Conservation (phyloP, 2,888 invertebrate genomes). For the Ethmia dodecea region DNA sequence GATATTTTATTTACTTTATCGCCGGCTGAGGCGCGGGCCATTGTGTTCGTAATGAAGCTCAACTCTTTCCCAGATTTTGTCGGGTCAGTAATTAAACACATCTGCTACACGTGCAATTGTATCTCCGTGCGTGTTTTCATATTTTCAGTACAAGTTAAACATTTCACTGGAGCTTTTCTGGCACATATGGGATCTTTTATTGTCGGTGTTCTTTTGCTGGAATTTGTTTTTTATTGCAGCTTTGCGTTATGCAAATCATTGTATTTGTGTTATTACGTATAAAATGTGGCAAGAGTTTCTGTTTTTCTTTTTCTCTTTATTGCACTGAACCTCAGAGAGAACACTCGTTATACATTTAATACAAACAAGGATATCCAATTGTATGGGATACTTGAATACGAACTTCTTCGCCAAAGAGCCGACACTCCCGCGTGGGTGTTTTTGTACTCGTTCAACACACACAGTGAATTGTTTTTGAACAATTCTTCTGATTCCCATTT, state of each 20-base stretch:
- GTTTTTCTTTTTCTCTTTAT: too few relatives aligned
- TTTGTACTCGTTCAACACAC: conserved; percentile 35
- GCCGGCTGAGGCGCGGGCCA: conserved; percentile 39
- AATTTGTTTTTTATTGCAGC: too few relatives aligned
- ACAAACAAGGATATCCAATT: conserved; percentile 40
- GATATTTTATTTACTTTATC: conserved; percentile 71
- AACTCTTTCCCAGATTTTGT: conserved; percentile 62
- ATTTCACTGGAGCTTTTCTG: conserved; percentile 40
- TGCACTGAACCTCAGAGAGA: too few relatives aligned
- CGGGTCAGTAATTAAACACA: conserved; percentile 72
- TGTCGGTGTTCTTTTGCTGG: too few relatives aligned
- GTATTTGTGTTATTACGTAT: too few relatives aligned
- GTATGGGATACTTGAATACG: conserved; percentile 30
- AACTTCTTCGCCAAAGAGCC: conserved; percentile 18
- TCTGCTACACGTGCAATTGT: conserved; percentile 63
- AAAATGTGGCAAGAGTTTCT: neutral
- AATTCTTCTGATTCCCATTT: conserved; percentile 35
- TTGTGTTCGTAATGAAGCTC: conserved; percentile 60
- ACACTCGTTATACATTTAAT: conserved; percentile 33
- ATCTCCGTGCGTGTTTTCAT: conserved; percentile 44
- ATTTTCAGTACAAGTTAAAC: conserved; percentile 39
- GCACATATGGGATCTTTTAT: conserved; percentile 33
- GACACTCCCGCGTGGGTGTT: conserved; percentile 34
- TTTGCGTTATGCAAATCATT: too few relatives aligned
- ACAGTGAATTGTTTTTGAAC: conserved; percentile 44